Evolutionary conservation across 1,140 invertebrate species (phyloP).

Genomic region (Chlorops oryzae): DNA sequence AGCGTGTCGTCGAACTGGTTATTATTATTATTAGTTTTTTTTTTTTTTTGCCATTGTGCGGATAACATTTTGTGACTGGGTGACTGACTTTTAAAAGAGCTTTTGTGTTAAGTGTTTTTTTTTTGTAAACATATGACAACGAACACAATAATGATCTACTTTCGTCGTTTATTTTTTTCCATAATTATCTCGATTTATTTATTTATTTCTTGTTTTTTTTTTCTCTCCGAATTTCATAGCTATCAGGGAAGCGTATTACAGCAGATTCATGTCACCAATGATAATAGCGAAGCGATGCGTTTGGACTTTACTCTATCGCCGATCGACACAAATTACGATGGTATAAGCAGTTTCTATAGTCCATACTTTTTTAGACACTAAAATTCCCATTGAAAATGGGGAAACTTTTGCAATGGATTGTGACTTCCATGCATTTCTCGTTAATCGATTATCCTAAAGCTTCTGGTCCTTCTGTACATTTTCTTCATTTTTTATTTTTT

Average conservation of each 20-base stretch:
- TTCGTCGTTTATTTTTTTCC: slow-evolving; percentile 1
- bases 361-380: slow-evolving; percentile 44
- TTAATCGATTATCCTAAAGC: too few species aligned
- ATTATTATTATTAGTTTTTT: slow-evolving; percentile 2
- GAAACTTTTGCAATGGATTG: too few species aligned
- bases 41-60: not conserved
- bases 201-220: slow-evolving; percentile 3
- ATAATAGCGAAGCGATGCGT: slow-evolving; percentile 34
- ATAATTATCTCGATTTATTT: slow-evolving; percentile 2
- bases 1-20: slow-evolving; percentile 15
- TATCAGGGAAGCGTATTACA: slow-evolving; percentile 35
- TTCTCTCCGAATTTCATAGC: slow-evolving; percentile 15
- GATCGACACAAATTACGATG: slow-evolving; percentile 39
- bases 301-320: slow-evolving; percentile 43
- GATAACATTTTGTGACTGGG: not conserved
- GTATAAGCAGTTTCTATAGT: slow-evolving; percentile 47
- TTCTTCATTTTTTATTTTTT: slow-evolving; percentile 1
- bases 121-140: slow-evolving; percentile 1
- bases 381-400: slow-evolving; percentile 9
- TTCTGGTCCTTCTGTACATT: not conserved
- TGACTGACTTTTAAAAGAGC: too few species aligned
- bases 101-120: not conserved
- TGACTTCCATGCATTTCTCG: too few species aligned
- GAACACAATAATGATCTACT: not conserved
- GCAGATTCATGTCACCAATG: slow-evolving; percentile 37